Evolutionary conservation across 2,888 invertebrate genomes (phyloP).

Genomic region (Dimorphilus gyrociliatus): DNA sequence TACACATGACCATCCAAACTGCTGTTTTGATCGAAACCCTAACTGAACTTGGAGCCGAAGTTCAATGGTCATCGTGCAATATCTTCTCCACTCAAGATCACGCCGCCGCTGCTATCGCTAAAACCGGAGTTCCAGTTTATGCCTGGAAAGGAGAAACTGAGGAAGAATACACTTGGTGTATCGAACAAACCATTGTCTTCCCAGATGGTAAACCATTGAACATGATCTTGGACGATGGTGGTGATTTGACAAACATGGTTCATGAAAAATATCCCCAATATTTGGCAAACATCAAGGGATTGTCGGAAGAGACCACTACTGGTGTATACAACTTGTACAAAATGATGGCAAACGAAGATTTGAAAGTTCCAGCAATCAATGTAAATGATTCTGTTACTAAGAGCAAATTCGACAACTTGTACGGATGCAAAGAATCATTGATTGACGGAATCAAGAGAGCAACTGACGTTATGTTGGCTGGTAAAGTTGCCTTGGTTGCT

Average conservation of each 20-base stretch:
- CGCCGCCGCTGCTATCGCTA: constrained; percentile 96
- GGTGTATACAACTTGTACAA: constrained; percentile 95
- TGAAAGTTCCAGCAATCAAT: constrained; percentile 90
- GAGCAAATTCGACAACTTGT: constrained; percentile 98
- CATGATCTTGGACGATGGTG: constrained; percentile 96
- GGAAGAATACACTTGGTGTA: constrained; percentile 96
- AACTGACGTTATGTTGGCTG: constrained; percentile 96
- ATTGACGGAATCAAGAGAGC: constrained; percentile 97
- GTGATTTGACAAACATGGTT: constrained; percentile 87
- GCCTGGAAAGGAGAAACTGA: constrained; percentile 99
- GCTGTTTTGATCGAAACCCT: constrained; percentile 97
- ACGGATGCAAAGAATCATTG: constrained; percentile 93
- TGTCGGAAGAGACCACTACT: constrained; percentile 97
- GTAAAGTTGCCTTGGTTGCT: constrained; percentile 91
- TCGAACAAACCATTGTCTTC: constrained; percentile 80
- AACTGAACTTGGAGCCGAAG: constrained; percentile 82
- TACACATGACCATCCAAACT: constrained; percentile 99
- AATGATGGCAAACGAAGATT: constrained; percentile 67
- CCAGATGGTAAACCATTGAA: constrained; percentile 71
- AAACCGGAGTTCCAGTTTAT: constrained; percentile 78
- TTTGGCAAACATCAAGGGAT: constrained; percentile 45
- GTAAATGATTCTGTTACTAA: constrained; percentile 99
- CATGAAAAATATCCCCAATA: constrained; percentile 64
- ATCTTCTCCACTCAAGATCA: constrained; percentile 98
- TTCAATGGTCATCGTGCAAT: constrained; percentile 99